Evolutionary conservation across 2,113 vertebrate genomes (phyloP), one percentile per base, ranked within the genome.

Genomic region (Atrichornis clamosus): DNA sequence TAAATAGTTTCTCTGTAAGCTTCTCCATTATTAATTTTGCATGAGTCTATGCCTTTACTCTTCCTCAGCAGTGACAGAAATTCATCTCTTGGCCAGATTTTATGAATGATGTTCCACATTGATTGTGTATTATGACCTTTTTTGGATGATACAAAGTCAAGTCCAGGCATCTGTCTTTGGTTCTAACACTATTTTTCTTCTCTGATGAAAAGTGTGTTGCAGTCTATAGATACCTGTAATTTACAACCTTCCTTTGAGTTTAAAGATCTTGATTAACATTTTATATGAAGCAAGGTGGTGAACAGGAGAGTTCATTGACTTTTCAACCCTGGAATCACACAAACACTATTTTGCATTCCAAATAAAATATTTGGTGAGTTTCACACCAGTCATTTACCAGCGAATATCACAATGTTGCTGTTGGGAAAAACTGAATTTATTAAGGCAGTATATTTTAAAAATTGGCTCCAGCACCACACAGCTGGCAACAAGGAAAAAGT

Each of bases 401-500:
- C 39, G 33, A 22, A 0, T 82, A 87, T 93, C 65, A 70, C 70
- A 84, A 64, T 44, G 44, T 47, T 85, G 65, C 84, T 94, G 70
- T 82, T 94, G 62, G 81, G 87, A 87, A 87, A 94, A 84, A 33
- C 44, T 78, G 89, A 47, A 90, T 91, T 95, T 96, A 94, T 94
- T 93, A 87, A 89, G 65, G 87, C 84, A 87, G 74, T 91, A 89
- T 89, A 84, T 96, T 93, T 89, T 68, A 91, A 93, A 95, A 89
- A 72, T 86, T 95, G 90, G 84, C 88, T 88, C 37, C 90, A 88
- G 67, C 72, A 68, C 65, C 55, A 53, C 70, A 79, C 90, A 96
- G 88, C 85, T 96, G 92, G 90, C 85, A 92, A 84, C 37, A 83
- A 93, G 82, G 67, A 73, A 82, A 73, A 87, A 91, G 86, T 80